phyloP scores from a whole-genome alignment of 2,797 vertebrate species.

The Falco naumanni region DNA sequence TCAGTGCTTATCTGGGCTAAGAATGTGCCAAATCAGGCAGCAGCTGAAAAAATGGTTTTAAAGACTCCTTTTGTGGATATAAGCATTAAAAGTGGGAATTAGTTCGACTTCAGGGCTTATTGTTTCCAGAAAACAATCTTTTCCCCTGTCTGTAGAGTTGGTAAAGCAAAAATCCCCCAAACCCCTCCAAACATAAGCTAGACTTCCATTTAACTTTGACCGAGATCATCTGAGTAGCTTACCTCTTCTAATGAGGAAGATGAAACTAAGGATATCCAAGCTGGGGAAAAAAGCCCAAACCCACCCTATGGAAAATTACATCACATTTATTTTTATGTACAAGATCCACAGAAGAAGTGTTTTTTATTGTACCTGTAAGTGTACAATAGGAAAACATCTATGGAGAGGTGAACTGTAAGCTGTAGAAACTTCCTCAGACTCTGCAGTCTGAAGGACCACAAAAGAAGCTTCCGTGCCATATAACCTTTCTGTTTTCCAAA shows the following conservation, averaged over 20 bases:
- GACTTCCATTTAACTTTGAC: neutral
- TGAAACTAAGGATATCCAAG: neutral
- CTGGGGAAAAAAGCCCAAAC: fast-evolving
- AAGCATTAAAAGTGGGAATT: neutral
- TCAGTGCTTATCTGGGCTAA: fast-evolving
- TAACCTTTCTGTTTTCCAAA: constrained; percentile 30
- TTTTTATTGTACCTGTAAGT: neutral
- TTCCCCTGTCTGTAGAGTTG: neutral
- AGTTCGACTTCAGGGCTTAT: neutral
- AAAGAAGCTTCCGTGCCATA: neutral
- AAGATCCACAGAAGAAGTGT: neutral
- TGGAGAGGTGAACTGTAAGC: neutral
- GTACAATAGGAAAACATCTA: neutral
- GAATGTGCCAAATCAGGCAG: neutral
- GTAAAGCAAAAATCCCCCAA: neutral
- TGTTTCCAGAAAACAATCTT: neutral
- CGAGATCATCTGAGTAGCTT: neutral
- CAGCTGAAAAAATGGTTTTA: neutral
- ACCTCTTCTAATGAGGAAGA: neutral
- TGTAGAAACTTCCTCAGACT: neutral
- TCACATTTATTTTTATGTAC: neutral
- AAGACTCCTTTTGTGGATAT: neutral
- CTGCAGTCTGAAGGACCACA: neutral
- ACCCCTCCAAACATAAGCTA: neutral
- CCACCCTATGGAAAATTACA: neutral